Percentiles rank a stretch among this genome's conserved stretches.
Evolutionary conservation across 2,888 invertebrate species (phyloP).

Genomic region (Lepidonotus clava): DNA sequence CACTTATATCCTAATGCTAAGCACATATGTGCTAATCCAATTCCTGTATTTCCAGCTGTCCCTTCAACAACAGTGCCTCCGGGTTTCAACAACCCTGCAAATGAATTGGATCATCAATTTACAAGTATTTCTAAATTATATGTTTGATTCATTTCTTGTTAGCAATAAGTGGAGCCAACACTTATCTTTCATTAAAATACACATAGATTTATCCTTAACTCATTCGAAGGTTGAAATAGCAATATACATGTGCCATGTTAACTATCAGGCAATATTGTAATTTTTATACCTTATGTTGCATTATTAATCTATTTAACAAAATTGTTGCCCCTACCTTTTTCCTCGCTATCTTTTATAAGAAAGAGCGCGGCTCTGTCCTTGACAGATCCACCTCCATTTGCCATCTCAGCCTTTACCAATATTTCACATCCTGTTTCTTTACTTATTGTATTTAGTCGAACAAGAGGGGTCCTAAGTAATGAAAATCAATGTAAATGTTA

Average conservation of each 20-base stretch:
- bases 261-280: too few relatives aligned
- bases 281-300: too few relatives aligned
- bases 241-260: too few relatives aligned
- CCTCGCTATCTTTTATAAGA: conserved; percentile 77
- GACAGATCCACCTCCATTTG: conserved; percentile 80
- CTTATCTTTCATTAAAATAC: too few relatives aligned
- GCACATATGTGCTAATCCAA: conserved; percentile 80
- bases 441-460: conserved; percentile 76
- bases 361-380: conserved; percentile 80
- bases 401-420: conserved; percentile 79
- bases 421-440: conserved; percentile 80
- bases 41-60: conserved; percentile 80
- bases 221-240: too few relatives aligned
- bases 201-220: too few relatives aligned
- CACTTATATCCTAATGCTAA: conserved; percentile 79
- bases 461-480: conserved; percentile 74
- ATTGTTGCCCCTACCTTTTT: conserved; percentile 74
- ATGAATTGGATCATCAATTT: neutral
- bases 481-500: conserved; percentile 54
- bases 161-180: too few relatives aligned
- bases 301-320: too few relatives aligned
- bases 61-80: conserved; percentile 80
- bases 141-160: too few relatives aligned
- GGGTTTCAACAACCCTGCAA: conserved; percentile 69
- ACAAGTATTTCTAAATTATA: too few relatives aligned